phyloP scores from a whole-genome alignment of 2,888 invertebrate genomes.

The Spicauda simplicius region DNA sequence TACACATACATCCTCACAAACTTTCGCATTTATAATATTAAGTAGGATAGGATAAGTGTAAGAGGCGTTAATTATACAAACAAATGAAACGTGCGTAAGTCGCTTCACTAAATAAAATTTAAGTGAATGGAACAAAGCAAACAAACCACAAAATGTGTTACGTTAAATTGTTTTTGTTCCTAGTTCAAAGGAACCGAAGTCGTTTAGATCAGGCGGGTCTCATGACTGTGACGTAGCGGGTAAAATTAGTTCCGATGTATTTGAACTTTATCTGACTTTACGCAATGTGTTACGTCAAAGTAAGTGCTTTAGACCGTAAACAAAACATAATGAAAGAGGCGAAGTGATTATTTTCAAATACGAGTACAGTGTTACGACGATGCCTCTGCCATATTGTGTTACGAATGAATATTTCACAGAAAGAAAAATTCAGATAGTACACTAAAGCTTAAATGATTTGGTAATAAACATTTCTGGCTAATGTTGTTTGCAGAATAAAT shows the following conservation, averaged over 20 bases:
- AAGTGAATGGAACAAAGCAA: neutral
- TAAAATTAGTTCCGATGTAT: neutral
- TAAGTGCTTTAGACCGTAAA: neutral
- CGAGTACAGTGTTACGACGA: neutral
- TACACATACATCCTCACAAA: too few relatives aligned
- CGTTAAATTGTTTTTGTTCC: neutral
- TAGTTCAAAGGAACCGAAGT: neutral
- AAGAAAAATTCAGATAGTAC: too few relatives aligned
- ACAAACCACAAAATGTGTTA: conserved; percentile 1
- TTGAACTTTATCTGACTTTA: conserved; percentile 1
- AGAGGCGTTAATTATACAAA: too few relatives aligned
- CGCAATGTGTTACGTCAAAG: neutral
- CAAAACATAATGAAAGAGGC: neutral
- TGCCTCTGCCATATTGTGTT: too few relatives aligned
- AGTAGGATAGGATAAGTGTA: too few relatives aligned
- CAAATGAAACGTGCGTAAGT: neutral
- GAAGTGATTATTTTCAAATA: neutral
- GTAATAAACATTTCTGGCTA: too few relatives aligned
- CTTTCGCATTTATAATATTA: too few relatives aligned
- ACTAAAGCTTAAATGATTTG: too few relatives aligned
- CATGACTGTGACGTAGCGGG: neutral
- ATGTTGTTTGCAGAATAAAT: too few relatives aligned
- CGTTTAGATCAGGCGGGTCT: neutral
- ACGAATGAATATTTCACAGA: too few relatives aligned
- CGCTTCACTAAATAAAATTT: neutral